These are phyloP conservation scores for Tipula helvola DNA, from an alignment of 2,888 invertebrate genomes.

Conservation along the genomic window DNA sequence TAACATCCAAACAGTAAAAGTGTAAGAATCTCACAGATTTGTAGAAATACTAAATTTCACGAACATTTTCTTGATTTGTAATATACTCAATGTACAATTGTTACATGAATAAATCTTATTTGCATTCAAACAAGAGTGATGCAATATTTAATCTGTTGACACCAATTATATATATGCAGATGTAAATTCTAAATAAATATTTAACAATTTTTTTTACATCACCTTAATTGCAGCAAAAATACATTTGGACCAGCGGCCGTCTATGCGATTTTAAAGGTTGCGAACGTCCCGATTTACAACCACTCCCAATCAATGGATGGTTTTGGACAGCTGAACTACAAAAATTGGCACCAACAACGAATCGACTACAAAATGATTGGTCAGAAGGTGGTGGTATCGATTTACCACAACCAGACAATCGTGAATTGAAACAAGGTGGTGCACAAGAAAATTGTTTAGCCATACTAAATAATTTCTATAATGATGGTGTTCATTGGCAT, in stretches of 20 bases:
- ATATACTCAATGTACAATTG: too few species aligned
- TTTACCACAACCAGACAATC: slow-evolving; percentile 77
- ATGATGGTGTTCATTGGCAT: slow-evolving; percentile 84
- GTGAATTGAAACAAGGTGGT: slow-evolving; percentile 69
- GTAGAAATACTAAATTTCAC: too few species aligned
- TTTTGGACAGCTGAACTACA: slow-evolving; percentile 84
- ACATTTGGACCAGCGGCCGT: slow-evolving; percentile 86
- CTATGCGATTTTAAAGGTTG: slow-evolving; percentile 85
- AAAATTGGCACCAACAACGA: slow-evolving; percentile 70
- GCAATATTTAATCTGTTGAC: not conserved
- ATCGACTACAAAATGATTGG: slow-evolving; percentile 78
- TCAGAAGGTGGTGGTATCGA: slow-evolving; percentile 76
- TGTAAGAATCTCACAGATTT: too few species aligned
- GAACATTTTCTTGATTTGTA: too few species aligned
- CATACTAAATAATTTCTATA: slow-evolving; percentile 79
- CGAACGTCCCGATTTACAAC: slow-evolving; percentile 72
- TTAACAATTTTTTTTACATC: not conserved
- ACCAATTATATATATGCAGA: not conserved
- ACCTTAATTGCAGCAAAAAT: slow-evolving; percentile 46
- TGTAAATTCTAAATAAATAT: not conserved
- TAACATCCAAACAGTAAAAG: too few species aligned
- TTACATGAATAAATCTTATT: not conserved
- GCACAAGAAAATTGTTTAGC: slow-evolving; percentile 78
- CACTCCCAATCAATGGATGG: slow-evolving; percentile 73
- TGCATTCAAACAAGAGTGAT: not conserved